Conservation (phyloP, 2,797 vertebrate species). For the Stomatorhinus walkeri region DNA sequence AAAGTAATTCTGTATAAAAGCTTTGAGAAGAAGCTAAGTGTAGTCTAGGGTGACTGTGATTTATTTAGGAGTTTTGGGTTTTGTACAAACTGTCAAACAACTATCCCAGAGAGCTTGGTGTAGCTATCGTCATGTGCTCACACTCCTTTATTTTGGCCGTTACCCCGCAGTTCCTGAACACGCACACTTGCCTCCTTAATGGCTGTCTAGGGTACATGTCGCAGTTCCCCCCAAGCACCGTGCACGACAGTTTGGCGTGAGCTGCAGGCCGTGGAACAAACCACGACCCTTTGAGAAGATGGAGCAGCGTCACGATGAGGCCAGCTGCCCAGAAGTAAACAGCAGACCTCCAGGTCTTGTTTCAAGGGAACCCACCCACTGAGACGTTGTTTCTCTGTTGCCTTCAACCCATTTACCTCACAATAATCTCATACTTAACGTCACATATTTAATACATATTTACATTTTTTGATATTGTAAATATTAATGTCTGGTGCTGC, state of each 20-base stretch:
- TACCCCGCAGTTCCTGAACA: neutral
- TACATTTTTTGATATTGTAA: neutral
- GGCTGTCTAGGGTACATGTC: neutral
- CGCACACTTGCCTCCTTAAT: neutral
- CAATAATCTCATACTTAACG: neutral
- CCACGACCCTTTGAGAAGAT: neutral
- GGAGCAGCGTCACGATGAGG: neutral
- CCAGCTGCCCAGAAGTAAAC: neutral
- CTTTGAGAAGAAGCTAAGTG: neutral
- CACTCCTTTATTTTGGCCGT: neutral
- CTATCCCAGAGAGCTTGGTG: neutral
- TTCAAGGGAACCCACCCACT: neutral
- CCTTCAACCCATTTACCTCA: neutral
- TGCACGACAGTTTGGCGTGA: neutral
- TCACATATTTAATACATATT: neutral
- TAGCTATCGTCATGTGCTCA: neutral
- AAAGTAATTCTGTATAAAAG: neutral
- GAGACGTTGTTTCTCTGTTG: neutral
- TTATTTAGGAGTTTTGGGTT: neutral
- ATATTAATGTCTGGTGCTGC: neutral
- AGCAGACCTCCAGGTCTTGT: neutral
- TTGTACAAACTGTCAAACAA: neutral
- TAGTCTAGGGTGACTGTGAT: neutral
- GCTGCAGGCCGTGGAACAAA: neutral
- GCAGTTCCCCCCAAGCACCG: neutral